phyloP scores from a whole-genome alignment of 2,888 invertebrate genomes.

The Chrysomela aeneicollis region DNA sequence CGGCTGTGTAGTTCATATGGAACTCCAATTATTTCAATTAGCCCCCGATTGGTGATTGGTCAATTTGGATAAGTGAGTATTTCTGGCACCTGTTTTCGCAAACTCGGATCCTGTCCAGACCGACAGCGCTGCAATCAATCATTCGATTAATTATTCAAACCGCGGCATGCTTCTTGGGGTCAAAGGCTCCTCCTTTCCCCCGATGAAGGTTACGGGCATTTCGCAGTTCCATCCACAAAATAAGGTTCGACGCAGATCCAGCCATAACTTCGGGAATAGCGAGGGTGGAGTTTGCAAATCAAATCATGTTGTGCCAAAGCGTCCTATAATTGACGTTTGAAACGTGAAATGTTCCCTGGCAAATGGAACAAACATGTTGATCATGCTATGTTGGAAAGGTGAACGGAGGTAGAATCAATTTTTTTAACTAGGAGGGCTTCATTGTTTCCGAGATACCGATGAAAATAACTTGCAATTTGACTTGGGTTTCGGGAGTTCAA shows the following conservation, averaged over 20 bases:
- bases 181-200: conserved; percentile 8
- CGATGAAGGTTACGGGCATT: conserved; percentile 18
- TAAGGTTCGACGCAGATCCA: conserved; percentile 20
- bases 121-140: not conserved
- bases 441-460: too few species aligned
- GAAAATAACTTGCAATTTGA: too few species aligned
- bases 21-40: too few species aligned
- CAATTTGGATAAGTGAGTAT: too few species aligned
- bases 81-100: too few species aligned
- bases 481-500: too few species aligned
- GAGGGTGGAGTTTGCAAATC: conserved; percentile 19
- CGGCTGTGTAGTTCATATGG: too few species aligned
- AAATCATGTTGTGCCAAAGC: conserved; percentile 20
- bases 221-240: conserved; percentile 15
- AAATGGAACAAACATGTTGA: conserved; percentile 16
- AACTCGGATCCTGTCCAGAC: too few species aligned
- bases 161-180: conserved; percentile 7
- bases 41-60: too few species aligned
- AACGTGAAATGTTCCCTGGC: conserved; percentile 13
- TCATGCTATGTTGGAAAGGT: not conserved
- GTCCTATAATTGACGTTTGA: conserved; percentile 15
- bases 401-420: too few species aligned
- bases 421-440: too few species aligned
- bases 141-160: conserved; percentile 19
- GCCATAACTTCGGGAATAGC: conserved; percentile 15